These are phyloP conservation scores for Flexamia atlantica DNA, from an alignment of 2,888 invertebrate species.

Conservation along the genomic window DNA sequence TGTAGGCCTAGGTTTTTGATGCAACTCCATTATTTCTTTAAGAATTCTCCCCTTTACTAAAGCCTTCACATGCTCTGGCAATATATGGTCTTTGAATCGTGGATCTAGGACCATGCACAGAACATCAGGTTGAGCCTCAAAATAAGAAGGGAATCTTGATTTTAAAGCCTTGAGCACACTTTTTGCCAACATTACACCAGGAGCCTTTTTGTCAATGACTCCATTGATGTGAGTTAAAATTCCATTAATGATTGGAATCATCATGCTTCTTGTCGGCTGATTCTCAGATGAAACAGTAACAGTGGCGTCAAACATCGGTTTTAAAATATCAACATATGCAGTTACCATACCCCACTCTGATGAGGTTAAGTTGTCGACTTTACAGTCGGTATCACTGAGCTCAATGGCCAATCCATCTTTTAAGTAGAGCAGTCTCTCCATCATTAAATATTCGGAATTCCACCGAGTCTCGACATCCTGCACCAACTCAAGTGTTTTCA, in stretches of 20 bases:
- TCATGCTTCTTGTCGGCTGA: constrained; percentile 13
- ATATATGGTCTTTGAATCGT: constrained; percentile 6
- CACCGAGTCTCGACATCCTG: constrained; percentile 3
- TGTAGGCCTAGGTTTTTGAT: not conserved
- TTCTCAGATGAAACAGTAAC: not conserved
- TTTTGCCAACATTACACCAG: constrained; percentile 16
- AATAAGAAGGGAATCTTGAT: constrained; percentile 27
- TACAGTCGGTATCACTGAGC: not conserved
- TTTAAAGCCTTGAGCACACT: not conserved
- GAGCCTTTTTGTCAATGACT: not conserved
- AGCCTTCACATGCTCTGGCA: constrained; percentile 6
- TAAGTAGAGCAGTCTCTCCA: not conserved
- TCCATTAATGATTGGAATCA: constrained; percentile 7
- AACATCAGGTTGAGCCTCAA: constrained; percentile 8
- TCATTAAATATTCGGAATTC: constrained; percentile 13
- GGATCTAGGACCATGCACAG: constrained; percentile 6
- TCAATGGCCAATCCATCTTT: constrained; percentile 16
- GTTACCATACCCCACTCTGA: constrained; percentile 11
- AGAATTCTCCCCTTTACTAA: not conserved
- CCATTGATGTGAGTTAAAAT: not conserved
- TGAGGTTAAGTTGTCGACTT: not conserved
- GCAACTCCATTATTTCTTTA: not conserved
- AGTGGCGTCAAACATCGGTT: constrained; percentile 14
- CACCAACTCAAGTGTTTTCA: no score
- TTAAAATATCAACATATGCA: not conserved